Base-by-base conservation (phyloP, 2,797 vertebrate species). In the Catharus ustulatus region DNA sequence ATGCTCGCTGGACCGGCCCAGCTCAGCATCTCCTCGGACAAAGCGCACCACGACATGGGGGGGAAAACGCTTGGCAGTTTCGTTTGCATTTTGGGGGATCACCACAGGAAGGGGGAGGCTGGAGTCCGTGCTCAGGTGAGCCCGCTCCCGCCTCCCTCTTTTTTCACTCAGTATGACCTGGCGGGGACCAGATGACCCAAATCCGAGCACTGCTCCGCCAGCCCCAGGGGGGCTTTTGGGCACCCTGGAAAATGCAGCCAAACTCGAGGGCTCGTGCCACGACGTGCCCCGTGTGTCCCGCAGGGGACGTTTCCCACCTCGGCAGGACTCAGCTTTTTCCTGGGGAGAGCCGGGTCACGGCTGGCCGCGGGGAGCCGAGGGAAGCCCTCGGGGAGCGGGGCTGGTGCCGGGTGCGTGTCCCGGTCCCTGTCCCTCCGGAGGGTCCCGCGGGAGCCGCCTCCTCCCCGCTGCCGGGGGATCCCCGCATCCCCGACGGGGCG, bases 1-100 rank as follows among this genome's bases (percentile, higher is more conserved):
- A 30, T 10, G 52, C 17, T 67, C 15, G 7, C 59, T 9, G 21
- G 74, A n/a, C 42, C 16, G 7, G 91, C 23, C 15, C 68, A 4
- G 77, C n/a, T 48, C 78, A 43, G 45, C 87, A 20, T 23, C 58
- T 48, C 49, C 46, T 30, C 10, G 29, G 67, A 29, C 54, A 45
- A 36, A 76, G 72, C 14, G 6, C 46, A 20, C 13, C 43, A 6
- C 10, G 40, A 11, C 49, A 19, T 0, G 5, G 9, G 36, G 8
- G 36, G 27, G 13, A 5, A 48, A 71, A 21, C 0, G 23, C 40
- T 63, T 12, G 6, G 1, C 32, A 1, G 9, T 14, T 71, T 15
- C 16, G 3, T 46, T 67, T 66, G 57, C 21, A 3, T 49, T 79
- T 54, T 23, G 7, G 11, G 34, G 38, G 5, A 2, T n/a, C 16